Evolutionary conservation across 2,797 vertebrate genomes (phyloP).

Genomic region (Gorsachius magnificus): DNA sequence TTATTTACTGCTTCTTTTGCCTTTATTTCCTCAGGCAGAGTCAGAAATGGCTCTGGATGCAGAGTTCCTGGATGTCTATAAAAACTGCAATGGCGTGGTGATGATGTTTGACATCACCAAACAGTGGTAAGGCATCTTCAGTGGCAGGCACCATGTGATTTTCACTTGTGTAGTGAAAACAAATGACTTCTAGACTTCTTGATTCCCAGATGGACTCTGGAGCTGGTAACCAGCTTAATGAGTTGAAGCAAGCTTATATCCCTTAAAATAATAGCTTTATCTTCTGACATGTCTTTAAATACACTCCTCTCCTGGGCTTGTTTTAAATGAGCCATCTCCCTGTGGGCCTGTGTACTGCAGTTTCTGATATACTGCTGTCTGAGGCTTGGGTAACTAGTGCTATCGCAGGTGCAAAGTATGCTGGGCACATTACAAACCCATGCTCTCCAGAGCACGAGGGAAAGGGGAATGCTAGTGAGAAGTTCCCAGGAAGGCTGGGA

Average conservation of each 20-base stretch:
- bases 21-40: constrained; percentile 80
- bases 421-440: background rate
- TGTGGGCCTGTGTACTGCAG: background rate
- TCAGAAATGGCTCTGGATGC: constrained; percentile 94
- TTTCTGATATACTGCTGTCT: background rate
- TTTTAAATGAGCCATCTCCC: background rate
- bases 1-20: background rate
- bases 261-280: constrained; percentile 6
- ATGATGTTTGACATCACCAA: constrained; percentile 99
- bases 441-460: background rate
- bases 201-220: background rate
- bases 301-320: background rate
- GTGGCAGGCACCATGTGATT: background rate
- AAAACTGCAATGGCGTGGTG: constrained; percentile 96
- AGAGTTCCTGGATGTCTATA: constrained; percentile 97
- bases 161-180: background rate
- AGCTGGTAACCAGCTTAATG: background rate
- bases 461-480: background rate
- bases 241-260: background rate
- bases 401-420: background rate
- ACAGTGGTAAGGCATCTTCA: constrained; percentile 87
- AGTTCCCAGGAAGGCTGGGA: background rate
- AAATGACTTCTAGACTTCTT: background rate
- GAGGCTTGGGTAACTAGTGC: background rate
- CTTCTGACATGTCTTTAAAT: background rate